Evolutionary conservation across 2,113 vertebrate genomes (phyloP).

Genomic region (Psilopsiagon aurifrons): DNA sequence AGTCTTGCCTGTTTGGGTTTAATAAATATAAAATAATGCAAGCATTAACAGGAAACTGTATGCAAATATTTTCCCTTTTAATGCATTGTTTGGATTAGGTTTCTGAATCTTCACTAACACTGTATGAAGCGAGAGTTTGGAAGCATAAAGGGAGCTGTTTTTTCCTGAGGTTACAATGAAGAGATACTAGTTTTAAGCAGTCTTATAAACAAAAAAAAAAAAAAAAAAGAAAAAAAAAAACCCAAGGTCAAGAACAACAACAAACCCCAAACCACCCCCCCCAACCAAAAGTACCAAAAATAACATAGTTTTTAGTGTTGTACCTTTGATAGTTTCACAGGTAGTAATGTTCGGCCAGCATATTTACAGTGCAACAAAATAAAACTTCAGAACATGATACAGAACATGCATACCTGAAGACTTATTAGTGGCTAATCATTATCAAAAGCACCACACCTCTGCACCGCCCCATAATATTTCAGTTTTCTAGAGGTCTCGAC

Average conservation of each 20-base stretch:
- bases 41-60: background rate
- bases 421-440: background rate
- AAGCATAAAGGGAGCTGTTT: background rate
- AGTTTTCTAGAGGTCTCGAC: background rate
- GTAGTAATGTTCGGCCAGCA: background rate
- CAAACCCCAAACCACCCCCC: background rate
- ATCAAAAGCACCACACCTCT: background rate
- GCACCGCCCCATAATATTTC: background rate
- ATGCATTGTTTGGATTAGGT: background rate
- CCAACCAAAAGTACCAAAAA: background rate
- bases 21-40: background rate
- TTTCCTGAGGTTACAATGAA: background rate
- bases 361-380: background rate
- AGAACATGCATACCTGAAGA: accelerated
- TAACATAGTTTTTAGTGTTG: accelerated
- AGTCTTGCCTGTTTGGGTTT: background rate
- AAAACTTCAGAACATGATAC: background rate
- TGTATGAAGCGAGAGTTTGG: background rate
- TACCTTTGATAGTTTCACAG: background rate
- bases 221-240: background rate
- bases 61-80: background rate
- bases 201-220: background rate
- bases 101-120: background rate
- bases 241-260: background rate
- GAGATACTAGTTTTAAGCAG: background rate